These are phyloP conservation scores for Diplolepis rosae DNA, from an alignment of 2,888 invertebrate genomes.

Conservation along the genomic window DNA sequence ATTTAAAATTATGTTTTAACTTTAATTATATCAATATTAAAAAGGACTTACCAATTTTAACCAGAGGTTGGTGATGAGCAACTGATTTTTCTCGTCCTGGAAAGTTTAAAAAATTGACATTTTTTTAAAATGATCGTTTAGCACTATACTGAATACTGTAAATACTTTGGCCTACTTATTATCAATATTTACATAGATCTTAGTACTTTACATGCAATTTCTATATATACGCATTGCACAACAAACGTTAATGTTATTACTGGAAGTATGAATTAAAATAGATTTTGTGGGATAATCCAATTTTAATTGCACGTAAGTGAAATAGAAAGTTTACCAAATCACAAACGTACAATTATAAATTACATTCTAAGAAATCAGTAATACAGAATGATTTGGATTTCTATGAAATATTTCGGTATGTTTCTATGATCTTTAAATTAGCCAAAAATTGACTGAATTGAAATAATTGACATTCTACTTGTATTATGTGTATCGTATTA, in stretches of 20 bases:
- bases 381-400: too few species aligned
- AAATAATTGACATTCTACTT: too few species aligned
- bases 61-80: slow-evolving; percentile 97
- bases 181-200: not conserved
- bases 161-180: not conserved
- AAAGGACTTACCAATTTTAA: slow-evolving; percentile 90
- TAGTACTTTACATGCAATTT: not conserved
- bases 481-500: too few species aligned
- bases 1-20: too few species aligned
- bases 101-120: slow-evolving; percentile 65
- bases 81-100: slow-evolving; percentile 98
- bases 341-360: too few species aligned
- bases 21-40: slow-evolving; percentile 2
- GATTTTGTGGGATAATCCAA: not conserved
- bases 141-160: too few species aligned
- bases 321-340: too few species aligned
- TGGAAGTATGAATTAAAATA: not conserved
- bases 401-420: too few species aligned
- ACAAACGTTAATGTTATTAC: not conserved
- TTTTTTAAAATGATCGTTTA: not conserved
- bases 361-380: too few species aligned
- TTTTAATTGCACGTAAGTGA: too few species aligned
- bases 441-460: too few species aligned
- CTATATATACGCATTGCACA: not conserved
- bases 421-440: too few species aligned